Evolutionary conservation across 2,797 vertebrate genomes (phyloP), one percentile per base, ranked within the genome.

Genomic region (Pseudochromis fuscus): DNA sequence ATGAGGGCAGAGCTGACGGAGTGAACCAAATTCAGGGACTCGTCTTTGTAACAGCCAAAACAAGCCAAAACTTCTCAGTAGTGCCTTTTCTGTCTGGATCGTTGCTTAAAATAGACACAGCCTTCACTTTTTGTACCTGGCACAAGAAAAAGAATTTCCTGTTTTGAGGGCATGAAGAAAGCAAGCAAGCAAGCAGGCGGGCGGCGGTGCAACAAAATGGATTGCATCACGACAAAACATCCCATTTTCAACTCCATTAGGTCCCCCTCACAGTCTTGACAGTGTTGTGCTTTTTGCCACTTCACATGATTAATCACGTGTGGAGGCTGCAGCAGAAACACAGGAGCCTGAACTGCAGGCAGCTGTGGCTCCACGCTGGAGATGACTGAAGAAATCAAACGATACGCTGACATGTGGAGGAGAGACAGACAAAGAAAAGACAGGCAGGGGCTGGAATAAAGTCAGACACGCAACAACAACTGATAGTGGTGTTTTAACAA

Each of bases 171-270:
- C 51, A 63, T 3, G 46, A 42, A 38, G 59, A 83, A 75, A 68
- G 63, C 28, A 30, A 50, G 55, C 19, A 40, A 67, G 61, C 30
- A 27, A 46, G 52, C 21, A 38, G 52, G 75, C 67, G 58, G 56
- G 77, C 40, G 27, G 69, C 18, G 28, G 67, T 61, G 60, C 65
- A 81, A 83, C 76, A 81, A 87, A 92, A 89, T 84, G 85, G 77
- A 92, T 91, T 81, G 77, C 81, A 82, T 79, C 74, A 73, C 23
- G 60, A 82, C 88, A 90, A 90, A 91, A 90, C 84, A 87, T 92
- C 82, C 77, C 77, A 92, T 93, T 92, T 91, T 91, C 89, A 85
- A 89, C 88, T 90, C 88, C 89, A 91, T 93, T 92, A 92, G 81
- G 75, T 73, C 76, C 65, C 81, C 74, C 81, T 87, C 77, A 81